Conservation (phyloP, 2,797 vertebrate species). For the Streptopelia turtur region DNA sequence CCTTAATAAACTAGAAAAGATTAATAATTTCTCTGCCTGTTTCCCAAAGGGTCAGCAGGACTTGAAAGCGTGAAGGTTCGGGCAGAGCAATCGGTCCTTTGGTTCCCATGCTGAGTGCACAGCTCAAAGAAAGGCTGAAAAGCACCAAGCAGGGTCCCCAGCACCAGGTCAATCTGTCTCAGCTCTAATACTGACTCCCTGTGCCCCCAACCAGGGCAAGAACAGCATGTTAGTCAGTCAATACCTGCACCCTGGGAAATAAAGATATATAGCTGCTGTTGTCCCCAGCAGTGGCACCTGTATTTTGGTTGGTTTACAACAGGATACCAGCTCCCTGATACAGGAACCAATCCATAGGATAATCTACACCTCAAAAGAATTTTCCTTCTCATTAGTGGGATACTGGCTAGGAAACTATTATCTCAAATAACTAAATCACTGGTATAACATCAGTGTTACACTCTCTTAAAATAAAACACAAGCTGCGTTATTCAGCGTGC, state of each 20-base stretch:
- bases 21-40: background rate
- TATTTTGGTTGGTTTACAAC: background rate
- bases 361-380: background rate
- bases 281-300: background rate
- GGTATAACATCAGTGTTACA: background rate
- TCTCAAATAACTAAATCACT: background rate
- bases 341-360: background rate
- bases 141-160: background rate
- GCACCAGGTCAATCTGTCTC: background rate
- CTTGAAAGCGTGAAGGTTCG: fast-evolving
- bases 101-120: background rate
- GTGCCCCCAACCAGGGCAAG: background rate
- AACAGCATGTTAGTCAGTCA: background rate
- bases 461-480: background rate
- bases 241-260: background rate
- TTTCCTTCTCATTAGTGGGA: background rate
- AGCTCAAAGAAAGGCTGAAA: background rate
- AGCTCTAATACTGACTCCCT: background rate
- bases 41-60: background rate
- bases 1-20: background rate
- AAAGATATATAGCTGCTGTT: background rate
- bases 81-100: background rate
- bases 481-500: background rate
- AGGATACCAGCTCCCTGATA: background rate
- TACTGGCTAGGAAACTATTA: background rate